A percentile compares a stretch with the other conserved stretches of the same genome.
These are phyloP conservation scores for Aleiodes sp. DNA, from an alignment of 1,140 invertebrate species.

Conservation along the genomic window DNA sequence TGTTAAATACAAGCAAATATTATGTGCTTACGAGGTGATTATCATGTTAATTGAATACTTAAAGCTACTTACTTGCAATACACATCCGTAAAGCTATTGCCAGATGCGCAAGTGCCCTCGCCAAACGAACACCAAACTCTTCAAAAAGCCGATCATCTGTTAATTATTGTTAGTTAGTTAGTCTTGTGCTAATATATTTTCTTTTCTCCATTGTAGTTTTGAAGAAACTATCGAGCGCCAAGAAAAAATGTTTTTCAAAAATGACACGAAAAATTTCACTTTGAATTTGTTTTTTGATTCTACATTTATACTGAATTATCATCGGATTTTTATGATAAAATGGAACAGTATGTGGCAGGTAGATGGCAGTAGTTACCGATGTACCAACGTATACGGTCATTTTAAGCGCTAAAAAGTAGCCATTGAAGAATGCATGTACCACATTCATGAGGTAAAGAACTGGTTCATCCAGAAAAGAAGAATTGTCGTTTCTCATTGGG, in stretches of 20 bases:
- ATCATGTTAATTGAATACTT: constrained; percentile 33
- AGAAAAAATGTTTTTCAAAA: not conserved
- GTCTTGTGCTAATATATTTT: constrained; percentile 23
- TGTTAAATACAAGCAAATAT: constrained; percentile 26
- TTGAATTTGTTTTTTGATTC: not conserved
- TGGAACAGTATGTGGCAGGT: constrained; percentile 10
- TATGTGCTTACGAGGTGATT: not conserved
- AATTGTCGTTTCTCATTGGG: not conserved
- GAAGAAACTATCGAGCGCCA: too few relatives aligned
- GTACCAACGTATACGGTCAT: too few relatives aligned
- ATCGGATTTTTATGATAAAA: not conserved
- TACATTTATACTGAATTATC: constrained; percentile 3
- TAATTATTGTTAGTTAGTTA: constrained; percentile 46
- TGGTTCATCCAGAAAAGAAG: not conserved
- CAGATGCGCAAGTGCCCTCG: constrained; percentile 67
- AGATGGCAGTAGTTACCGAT: constrained; percentile 34
- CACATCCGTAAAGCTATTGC: constrained; percentile 70
- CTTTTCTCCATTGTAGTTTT: not conserved
- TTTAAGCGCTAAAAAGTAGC: constrained; percentile 1
- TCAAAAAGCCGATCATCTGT: constrained; percentile 58
- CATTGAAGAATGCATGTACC: constrained; percentile 22
- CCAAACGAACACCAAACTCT: constrained; percentile 44
- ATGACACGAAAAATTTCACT: not conserved
- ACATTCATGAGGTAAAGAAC: constrained; percentile 15
- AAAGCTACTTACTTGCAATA: constrained; percentile 69